Percentiles rank a stretch among this genome's conserved stretches.
Evolutionary conservation across 1,140 invertebrate species (phyloP).

Genomic region (Drosophila melanogaster): Release_6_plus_ISO1_MT NT_033777.3:12204001-12204500

Average conservation of each 20-base stretch:
- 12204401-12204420: slow-evolving; percentile 79
- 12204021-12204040: slow-evolving; percentile 74
- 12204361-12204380: slow-evolving; percentile 74
- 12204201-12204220: slow-evolving; percentile 80
- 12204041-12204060: slow-evolving; percentile 71
- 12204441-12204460: not conserved
- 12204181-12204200: slow-evolving; percentile 82
- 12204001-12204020: slow-evolving; percentile 34
- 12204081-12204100: slow-evolving; percentile 17
- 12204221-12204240: slow-evolving; percentile 74
- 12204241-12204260: slow-evolving; percentile 43
- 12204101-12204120: slow-evolving; percentile 5
- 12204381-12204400: slow-evolving; percentile 64
- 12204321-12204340: slow-evolving; percentile 10
- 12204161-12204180: slow-evolving; percentile 81
- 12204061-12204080: slow-evolving; percentile 72
- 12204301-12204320: not conserved
- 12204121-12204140: slow-evolving; percentile 8
- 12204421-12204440: slow-evolving; percentile 74
- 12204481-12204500: slow-evolving; percentile 10
- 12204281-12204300: not conserved
- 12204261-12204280: not conserved
- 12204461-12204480: not conserved
- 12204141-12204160: slow-evolving; percentile 47
- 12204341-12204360: slow-evolving; percentile 69